phyloP scores from a whole-genome alignment of 2,888 invertebrate genomes.

The Caenorhabditis sinica region DNA sequence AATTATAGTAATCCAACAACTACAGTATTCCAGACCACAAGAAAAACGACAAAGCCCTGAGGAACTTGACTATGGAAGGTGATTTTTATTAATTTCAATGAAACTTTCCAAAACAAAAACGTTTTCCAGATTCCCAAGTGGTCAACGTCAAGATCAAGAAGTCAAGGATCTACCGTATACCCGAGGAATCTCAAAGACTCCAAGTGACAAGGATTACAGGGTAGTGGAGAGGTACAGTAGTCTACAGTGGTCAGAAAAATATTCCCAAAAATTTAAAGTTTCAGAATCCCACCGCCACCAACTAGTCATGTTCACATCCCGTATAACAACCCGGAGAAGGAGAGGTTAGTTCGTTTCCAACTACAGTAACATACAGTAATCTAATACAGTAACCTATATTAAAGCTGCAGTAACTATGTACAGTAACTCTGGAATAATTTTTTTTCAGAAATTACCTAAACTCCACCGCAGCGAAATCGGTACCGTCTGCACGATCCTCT shows the following conservation, averaged over 20 bases:
- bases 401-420: too few relatives aligned
- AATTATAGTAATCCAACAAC: background rate
- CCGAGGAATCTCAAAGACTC: constrained; percentile 41
- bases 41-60: constrained; percentile 30
- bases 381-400: background rate
- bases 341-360: too few relatives aligned
- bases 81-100: background rate
- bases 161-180: constrained; percentile 25
- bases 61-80: constrained; percentile 42
- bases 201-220: constrained; percentile 17
- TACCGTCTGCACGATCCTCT: constrained; percentile 6
- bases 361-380: too few relatives aligned
- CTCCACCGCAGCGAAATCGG: background rate
- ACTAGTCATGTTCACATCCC: constrained; percentile 1
- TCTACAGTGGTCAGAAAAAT: background rate
- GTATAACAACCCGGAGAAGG: constrained; percentile 18
- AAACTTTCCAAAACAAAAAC: background rate
- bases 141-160: background rate
- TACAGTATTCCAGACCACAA: background rate
- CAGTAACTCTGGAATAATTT: too few relatives aligned
- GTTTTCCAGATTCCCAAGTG: background rate
- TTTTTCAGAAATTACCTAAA: constrained; percentile 2
- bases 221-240: constrained; percentile 8
- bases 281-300: too few relatives aligned
- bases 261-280: too few relatives aligned